Evolutionary conservation across 2,113 vertebrate species (phyloP), one percentile per base, ranked within the genome.

Genomic region (Cololabis saira): DNA sequence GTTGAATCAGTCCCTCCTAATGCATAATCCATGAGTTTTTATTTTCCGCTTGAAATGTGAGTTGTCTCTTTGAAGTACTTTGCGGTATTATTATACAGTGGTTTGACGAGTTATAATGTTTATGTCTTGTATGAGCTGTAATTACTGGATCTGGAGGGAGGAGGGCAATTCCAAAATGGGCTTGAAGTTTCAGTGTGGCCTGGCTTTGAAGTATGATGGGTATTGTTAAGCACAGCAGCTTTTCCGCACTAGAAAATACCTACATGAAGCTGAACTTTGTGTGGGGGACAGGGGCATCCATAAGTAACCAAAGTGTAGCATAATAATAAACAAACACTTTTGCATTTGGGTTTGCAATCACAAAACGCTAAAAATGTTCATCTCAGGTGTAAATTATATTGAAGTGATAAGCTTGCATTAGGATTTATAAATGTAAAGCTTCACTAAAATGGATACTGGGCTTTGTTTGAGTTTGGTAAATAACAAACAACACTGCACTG

Each of bases 101-200:
- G 83, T 84, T 75, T 88, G 86, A 80, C 76, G 87, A 88, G 85
- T 86, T 91, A 89, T 91, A 90, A 91, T 86, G 84, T 85, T 91
- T 89, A 90, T 91, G 87, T 91, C 84, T 90, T 81, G 69, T 89
- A 84, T 82, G 76, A 89, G 88, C 91, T 90, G 80, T 90, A 92
- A 93, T 93, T 93, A 93, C 82, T 84, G 91, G 84, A 89, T 90
- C 72, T 84, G 55, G 83, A 83, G 87, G 88, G 83, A 85, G 84
- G 75, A 87, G 74, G 83, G 80, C 83, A 68, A 71, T 85, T 84
- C 86, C 86, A 90, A 87, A 88, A 84, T 77, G 74, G 71, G 84
- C 78, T 90, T 87, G 87, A 82, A 85, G 79, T 87, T 76, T 75
- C 73, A 83, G 79, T 88, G 87, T 89, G 90, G 83, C 81, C 84